Conservation (phyloP, 2,888 invertebrate species). For the Norana najaformis region DNA sequence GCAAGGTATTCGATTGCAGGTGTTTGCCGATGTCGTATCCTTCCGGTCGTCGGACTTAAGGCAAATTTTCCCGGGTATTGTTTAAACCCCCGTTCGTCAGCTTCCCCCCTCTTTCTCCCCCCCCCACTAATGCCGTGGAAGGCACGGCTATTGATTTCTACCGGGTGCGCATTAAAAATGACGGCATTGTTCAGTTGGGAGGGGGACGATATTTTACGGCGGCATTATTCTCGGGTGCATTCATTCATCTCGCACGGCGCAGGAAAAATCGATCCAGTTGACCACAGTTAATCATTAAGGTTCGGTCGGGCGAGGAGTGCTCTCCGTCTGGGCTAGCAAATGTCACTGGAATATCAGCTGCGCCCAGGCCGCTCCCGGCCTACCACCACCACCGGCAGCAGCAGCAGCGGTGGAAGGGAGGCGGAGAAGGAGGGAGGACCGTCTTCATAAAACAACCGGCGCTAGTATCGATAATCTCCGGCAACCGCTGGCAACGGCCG, state of each 20-base stretch:
- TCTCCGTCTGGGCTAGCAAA: background rate
- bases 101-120: background rate
- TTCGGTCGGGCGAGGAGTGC: background rate
- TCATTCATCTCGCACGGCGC: constrained; percentile 15
- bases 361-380: background rate
- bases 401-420: background rate
- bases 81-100: background rate
- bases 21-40: background rate
- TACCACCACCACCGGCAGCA: background rate
- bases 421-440: background rate
- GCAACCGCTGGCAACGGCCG: background rate
- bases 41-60: background rate
- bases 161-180: constrained; percentile 23
- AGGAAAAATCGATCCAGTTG: constrained; percentile 17
- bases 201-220: constrained; percentile 26
- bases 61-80: background rate
- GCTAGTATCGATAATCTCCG: constrained; percentile 24
- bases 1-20: background rate
- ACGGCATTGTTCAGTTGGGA: constrained; percentile 19
- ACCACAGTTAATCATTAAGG: constrained; percentile 25
- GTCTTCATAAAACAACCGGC: constrained; percentile 15
- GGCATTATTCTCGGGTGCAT: constrained; percentile 1
- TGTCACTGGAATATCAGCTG: constrained; percentile 22
- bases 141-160: constrained; percentile 10
- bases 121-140: background rate